Evolutionary conservation across 2,888 invertebrate genomes (phyloP).

Genomic region (Melolontha melolontha): DNA sequence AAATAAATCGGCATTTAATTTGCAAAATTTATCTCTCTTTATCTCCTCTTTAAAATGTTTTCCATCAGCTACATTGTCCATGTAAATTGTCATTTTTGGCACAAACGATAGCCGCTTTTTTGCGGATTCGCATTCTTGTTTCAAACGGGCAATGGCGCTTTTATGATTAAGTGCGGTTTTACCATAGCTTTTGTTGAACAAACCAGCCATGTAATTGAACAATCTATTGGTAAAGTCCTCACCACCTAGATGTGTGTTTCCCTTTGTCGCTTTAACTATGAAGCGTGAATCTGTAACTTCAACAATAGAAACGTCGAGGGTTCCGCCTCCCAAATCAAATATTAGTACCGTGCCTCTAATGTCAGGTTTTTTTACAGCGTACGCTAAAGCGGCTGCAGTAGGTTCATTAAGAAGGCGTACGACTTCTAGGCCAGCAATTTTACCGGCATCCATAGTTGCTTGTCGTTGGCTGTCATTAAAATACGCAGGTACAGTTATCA

Average conservation of each 20-base stretch:
- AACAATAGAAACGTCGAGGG: slow-evolving; percentile 53
- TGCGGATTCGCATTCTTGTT: slow-evolving; percentile 47
- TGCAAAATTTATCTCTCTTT: slow-evolving; percentile 50
- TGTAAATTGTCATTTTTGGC: slow-evolving; percentile 33
- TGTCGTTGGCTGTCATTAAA: slow-evolving; percentile 52
- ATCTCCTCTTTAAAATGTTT: slow-evolving; percentile 27
- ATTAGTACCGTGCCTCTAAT: slow-evolving; percentile 45
- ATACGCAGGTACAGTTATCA: slow-evolving; percentile 55
- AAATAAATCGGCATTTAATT: slow-evolving; percentile 46
- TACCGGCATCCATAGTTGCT: slow-evolving; percentile 53
- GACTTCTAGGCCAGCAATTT: slow-evolving; percentile 50
- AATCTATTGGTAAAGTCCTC: slow-evolving; percentile 52
- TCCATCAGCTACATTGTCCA: slow-evolving; percentile 16
- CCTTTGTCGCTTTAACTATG: slow-evolving; percentile 50
- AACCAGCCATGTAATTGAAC: slow-evolving; percentile 43
- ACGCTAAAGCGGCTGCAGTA: slow-evolving; percentile 53
- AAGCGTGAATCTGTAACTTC: slow-evolving; percentile 40
- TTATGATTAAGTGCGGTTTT: slow-evolving; percentile 41
- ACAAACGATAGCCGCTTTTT: slow-evolving; percentile 47
- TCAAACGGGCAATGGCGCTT: slow-evolving; percentile 43
- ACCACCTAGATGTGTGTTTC: slow-evolving; percentile 54
- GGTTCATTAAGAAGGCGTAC: slow-evolving; percentile 52
- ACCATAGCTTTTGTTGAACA: slow-evolving; percentile 43
- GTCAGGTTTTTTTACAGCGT: slow-evolving; percentile 43
- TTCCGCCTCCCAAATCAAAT: slow-evolving; percentile 54